Evolutionary conservation across 2,113 vertebrate species (phyloP).

Genomic region (Tretioscincus oriximinensis): DNA sequence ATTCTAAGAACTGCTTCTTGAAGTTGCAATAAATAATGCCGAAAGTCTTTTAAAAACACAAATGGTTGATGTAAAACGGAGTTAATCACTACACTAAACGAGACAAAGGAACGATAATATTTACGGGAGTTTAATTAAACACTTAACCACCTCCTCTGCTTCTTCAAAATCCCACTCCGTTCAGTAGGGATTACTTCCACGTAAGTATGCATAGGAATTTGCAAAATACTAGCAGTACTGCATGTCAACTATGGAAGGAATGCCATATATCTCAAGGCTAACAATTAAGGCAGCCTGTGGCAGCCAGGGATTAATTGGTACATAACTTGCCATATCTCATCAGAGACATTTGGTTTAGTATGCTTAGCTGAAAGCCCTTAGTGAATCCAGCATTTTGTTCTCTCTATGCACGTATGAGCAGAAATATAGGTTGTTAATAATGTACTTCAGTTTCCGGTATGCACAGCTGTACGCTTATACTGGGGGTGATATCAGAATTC

Average conservation of each 20-base stretch:
- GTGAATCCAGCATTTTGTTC: neutral
- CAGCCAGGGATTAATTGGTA: slow-evolving; percentile 10
- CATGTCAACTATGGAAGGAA: neutral
- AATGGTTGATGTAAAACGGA: too few species aligned
- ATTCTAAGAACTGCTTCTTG: slow-evolving; percentile 43
- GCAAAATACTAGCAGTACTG: neutral
- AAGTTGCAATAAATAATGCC: slow-evolving; percentile 43
- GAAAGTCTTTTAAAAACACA: slow-evolving; percentile 10
- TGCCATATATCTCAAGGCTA: neutral
- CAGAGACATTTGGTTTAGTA: neutral
- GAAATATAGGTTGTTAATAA: rapidly evolving
- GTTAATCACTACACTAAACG: too few species aligned
- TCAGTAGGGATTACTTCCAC: neutral
- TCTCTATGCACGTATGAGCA: neutral
- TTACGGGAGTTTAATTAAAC: slow-evolving; percentile 17
- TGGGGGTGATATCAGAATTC: neutral
- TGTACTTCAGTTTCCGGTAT: slow-evolving; percentile 14
- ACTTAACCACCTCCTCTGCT: neutral
- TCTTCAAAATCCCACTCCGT: neutral
- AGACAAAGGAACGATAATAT: slow-evolving; percentile 5
- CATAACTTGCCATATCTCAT: slow-evolving; percentile 22
- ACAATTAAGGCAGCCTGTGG: neutral
- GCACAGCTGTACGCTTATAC: slow-evolving; percentile 2
- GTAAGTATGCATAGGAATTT: neutral
- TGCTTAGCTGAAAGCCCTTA: neutral